Base-by-base conservation (phyloP, 2,797 vertebrate species). In the Rhinatrema bivittatum region DNA sequence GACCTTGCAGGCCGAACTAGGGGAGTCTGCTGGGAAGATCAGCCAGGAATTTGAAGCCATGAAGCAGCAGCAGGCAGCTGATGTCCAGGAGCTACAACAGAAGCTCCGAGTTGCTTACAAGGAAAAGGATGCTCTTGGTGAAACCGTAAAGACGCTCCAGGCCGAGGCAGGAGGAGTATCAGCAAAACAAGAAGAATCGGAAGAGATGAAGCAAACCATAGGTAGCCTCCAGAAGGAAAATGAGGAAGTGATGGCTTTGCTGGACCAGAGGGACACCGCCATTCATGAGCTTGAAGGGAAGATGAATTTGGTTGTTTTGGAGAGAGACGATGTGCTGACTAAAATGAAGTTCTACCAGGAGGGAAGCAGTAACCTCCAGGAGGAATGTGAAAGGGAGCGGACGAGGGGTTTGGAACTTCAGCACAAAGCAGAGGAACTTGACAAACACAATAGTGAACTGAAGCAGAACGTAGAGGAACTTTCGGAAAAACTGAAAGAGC, bases 1-100 rank as follows among this genome's bases (percentile, higher is more conserved):
- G 70, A 78, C 64, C 38, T 63, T 93, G 26, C 88, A 94, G 52
- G 43, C 73, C 20, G 89, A 95, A 47, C 66, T 97, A 5, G 78
- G 78, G 3, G 87, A 93, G 61, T 88, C 84, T 42, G 91, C 90
- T 15, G 81, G 83, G 20, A 80, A 89, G 53, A 89, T 95, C 65
- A 82, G 89, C 46, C 56, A 68, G 39, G 89, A 91, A 42, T 87
- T 90, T 68, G 68, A 87, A 55, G 77, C 82, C 18, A 88, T 91
- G 85, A 91, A 83, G 53, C 85, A 93, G 9, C 87, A 93, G 40
- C 88, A 84, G 29, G 78, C 84, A 13, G 70, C 60, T 24, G 81
- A 85, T 42, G 59, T 92, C 41, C 70, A 57, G 51, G 82, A 88
- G 16, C 79, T 95, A 20, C 87, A 94, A 22, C 81, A 90, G 29